Evolutionary conservation across 2,888 invertebrate genomes (phyloP).

Genomic region (Spodoptera picta): DNA sequence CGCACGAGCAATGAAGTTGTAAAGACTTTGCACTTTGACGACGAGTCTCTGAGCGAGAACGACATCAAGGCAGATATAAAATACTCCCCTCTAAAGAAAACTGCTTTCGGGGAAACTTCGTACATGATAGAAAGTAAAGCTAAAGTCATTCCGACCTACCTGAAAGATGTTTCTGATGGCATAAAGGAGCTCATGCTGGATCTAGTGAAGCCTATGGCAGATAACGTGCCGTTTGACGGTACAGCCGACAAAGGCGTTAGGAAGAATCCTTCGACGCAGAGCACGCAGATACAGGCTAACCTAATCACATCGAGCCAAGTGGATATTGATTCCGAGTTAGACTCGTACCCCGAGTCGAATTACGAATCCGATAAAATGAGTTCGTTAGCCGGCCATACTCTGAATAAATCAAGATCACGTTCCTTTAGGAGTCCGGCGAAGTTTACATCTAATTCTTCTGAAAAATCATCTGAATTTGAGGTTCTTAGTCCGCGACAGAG

Average conservation of each 20-base stretch:
- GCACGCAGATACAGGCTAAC: conserved; percentile 77
- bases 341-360: conserved; percentile 56
- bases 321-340: conserved; percentile 65
- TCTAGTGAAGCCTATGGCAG: conserved; percentile 76
- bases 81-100: conserved; percentile 71
- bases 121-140: conserved; percentile 66
- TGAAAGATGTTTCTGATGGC: conserved; percentile 73
- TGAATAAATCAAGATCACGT: neutral
- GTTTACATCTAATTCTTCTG: conserved; percentile 9
- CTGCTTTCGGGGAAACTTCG: conserved; percentile 70
- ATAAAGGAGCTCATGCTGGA: conserved; percentile 80
- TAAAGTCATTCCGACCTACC: conserved; percentile 76
- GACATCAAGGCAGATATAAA: conserved; percentile 55
- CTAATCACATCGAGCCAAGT: conserved; percentile 77
- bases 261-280: conserved; percentile 63
- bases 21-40: conserved; percentile 79
- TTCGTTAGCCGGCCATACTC: neutral
- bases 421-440: conserved; percentile 32
- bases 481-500: neutral
- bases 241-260: conserved; percentile 32
- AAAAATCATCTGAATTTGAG: conserved; percentile 32
- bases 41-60: conserved; percentile 67
- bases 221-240: conserved; percentile 66
- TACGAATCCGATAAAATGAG: conserved; percentile 31
- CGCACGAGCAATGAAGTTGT: conserved; percentile 74